phyloP scores from a whole-genome alignment of 2,888 invertebrate genomes.

The Philhelius pedissequus region DNA sequence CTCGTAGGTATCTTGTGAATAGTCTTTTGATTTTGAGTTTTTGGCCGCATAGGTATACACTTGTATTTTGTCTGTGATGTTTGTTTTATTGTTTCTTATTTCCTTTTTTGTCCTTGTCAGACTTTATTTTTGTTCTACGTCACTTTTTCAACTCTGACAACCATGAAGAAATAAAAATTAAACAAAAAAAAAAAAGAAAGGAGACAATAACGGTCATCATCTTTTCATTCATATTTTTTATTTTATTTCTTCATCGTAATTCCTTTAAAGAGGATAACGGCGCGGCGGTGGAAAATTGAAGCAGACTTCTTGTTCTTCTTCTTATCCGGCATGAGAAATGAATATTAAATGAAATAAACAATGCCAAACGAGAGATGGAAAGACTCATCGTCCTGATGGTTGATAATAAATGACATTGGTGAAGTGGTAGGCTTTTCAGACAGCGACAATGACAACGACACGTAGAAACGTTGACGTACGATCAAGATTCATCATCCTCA shows the following conservation, averaged over 20 bases:
- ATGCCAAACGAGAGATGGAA: neutral
- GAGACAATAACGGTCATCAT: slow-evolving; percentile 38
- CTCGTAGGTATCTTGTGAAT: too few relatives aligned
- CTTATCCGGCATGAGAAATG: neutral
- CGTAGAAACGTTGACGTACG: slow-evolving; percentile 35
- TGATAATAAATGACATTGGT: slow-evolving; percentile 43
- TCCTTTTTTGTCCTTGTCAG: neutral
- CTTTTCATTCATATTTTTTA: neutral
- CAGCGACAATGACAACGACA: slow-evolving; percentile 35
- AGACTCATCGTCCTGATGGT: too few relatives aligned
- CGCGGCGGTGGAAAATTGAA: neutral
- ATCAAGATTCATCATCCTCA: slow-evolving; percentile 59
- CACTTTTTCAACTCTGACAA: neutral
- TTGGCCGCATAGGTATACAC: neutral
- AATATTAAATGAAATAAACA: neutral
- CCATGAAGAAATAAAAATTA: slow-evolving; percentile 6
- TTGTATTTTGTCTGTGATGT: neutral
- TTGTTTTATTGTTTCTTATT: neutral
- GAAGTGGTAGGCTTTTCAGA: slow-evolving; percentile 60
- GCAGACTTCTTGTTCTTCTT: neutral
- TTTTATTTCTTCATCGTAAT: neutral
- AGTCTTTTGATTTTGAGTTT: slow-evolving; percentile 10
- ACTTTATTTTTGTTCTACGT: neutral
- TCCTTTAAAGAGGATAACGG: neutral
- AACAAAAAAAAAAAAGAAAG: slow-evolving; percentile 1